A percentile compares a stretch with the other conserved stretches of the same genome.
These are phyloP conservation scores for Alexandromys fortis DNA, from an alignment of 2,113 vertebrate species.

Conservation along the genomic window DNA sequence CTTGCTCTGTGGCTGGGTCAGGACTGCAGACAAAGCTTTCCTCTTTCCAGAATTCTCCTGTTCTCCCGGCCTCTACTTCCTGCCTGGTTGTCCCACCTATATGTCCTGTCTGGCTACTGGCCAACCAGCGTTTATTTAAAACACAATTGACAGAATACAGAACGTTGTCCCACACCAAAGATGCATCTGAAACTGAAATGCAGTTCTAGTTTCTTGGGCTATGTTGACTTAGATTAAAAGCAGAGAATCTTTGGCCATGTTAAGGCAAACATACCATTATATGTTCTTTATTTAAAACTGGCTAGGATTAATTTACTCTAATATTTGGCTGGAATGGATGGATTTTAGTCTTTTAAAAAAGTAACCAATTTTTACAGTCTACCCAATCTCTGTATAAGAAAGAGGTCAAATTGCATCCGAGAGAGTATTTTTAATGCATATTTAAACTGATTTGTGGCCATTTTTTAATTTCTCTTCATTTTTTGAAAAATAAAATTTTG, in stretches of 20 bases:
- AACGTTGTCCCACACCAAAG: too few relatives aligned
- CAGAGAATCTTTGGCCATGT: not conserved
- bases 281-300: not conserved
- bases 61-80: too few relatives aligned
- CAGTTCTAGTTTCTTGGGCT: not conserved
- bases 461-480: not conserved
- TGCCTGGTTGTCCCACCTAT: too few relatives aligned
- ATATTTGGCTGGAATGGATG: not conserved
- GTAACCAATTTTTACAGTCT: not conserved
- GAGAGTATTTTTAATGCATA: not conserved
- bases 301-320: constrained; percentile 9
- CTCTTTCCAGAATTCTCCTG: too few relatives aligned
- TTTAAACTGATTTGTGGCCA: not conserved
- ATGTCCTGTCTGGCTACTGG: too few relatives aligned
- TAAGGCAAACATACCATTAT: not conserved
- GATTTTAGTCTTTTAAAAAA: not conserved
- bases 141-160: too few relatives aligned
- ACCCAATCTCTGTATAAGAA: not conserved
- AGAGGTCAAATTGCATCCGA: not conserved
- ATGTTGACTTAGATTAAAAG: constrained; percentile 25
- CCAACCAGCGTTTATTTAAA: too few relatives aligned
- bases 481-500: not conserved
- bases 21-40: too few relatives aligned
- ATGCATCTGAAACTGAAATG: not conserved
- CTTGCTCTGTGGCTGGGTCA: too few relatives aligned